Evolutionary conservation across 2,888 invertebrate genomes (phyloP).

Genomic region (Cyaniris semiargus): DNA sequence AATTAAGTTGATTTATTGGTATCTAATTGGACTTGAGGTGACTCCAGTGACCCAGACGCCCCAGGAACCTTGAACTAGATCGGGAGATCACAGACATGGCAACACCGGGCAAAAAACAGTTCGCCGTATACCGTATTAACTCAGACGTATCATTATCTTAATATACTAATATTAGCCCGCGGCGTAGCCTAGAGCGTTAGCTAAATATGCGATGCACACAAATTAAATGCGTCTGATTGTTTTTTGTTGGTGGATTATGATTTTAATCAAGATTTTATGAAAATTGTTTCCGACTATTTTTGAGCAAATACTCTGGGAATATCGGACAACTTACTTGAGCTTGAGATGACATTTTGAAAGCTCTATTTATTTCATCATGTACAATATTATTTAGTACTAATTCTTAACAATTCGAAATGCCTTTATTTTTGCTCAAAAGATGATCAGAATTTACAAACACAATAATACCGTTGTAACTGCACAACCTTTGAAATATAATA

Average conservation of each 20-base stretch:
- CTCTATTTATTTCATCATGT: not conserved
- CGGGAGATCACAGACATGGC: conserved; percentile 67
- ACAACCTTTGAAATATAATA: conserved; percentile 19
- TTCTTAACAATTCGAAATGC: too few relatives aligned
- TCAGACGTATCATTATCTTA: conserved; percentile 75
- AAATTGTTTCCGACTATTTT: not conserved
- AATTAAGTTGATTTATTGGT: conserved; percentile 51
- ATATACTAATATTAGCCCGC: conserved; percentile 47
- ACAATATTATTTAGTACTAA: too few relatives aligned
- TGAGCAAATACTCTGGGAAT: not conserved
- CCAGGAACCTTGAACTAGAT: conserved; percentile 77
- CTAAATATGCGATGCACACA: conserved; percentile 37
- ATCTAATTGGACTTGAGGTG: conserved; percentile 53
- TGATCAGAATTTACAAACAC: not conserved
- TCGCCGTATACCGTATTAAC: conserved; percentile 65
- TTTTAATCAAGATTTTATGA: not conserved
- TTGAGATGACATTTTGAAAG: not conserved
- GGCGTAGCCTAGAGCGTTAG: conserved; percentile 43
- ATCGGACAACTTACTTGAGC: not conserved
- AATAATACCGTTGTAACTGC: conserved; percentile 5
- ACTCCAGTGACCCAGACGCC: conserved; percentile 72
- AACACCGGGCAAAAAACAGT: conserved; percentile 63
- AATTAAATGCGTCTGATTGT: conserved; percentile 30
- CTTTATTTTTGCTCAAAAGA: not conserved
- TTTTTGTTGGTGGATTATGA: conserved; percentile 24